Conservation (phyloP, 2,797 vertebrate genomes). For the Avahi laniger region DNA sequence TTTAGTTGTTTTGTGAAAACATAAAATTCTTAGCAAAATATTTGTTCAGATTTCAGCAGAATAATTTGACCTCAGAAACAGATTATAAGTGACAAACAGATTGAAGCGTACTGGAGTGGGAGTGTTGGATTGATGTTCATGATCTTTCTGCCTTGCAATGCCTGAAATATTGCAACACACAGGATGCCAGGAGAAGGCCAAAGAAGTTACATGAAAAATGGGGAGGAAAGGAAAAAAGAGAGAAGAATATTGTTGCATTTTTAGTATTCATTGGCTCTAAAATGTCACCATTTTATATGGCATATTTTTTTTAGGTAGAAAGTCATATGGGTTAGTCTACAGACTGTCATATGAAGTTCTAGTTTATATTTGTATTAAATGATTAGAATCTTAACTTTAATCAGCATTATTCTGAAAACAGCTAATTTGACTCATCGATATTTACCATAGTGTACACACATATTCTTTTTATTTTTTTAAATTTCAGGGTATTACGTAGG, state of each 20-base stretch:
- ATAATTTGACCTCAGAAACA: neutral
- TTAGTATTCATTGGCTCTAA: neutral
- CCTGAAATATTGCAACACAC: neutral
- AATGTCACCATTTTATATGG: neutral
- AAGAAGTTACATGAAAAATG: neutral
- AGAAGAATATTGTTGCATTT: neutral
- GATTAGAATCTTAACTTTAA: neutral
- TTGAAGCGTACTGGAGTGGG: neutral
- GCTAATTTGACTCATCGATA: neutral
- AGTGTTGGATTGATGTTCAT: neutral
- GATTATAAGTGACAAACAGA: neutral
- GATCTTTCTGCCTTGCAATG: neutral
- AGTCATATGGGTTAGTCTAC: neutral
- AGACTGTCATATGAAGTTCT: neutral
- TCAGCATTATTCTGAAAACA: neutral
- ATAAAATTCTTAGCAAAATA: constrained; percentile 3
- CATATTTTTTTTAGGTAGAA: neutral
- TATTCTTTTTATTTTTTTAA: neutral
- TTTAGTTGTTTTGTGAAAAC: constrained; percentile 34
- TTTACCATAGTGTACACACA: neutral
- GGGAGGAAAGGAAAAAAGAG: neutral
- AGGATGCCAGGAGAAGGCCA: neutral
- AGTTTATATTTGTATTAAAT: neutral
- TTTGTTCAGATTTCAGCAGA: neutral
- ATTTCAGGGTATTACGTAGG: too few species aligned